phyloP scores from a whole-genome alignment of 2,113 vertebrate species.

The Anseranas semipalmata region DNA sequence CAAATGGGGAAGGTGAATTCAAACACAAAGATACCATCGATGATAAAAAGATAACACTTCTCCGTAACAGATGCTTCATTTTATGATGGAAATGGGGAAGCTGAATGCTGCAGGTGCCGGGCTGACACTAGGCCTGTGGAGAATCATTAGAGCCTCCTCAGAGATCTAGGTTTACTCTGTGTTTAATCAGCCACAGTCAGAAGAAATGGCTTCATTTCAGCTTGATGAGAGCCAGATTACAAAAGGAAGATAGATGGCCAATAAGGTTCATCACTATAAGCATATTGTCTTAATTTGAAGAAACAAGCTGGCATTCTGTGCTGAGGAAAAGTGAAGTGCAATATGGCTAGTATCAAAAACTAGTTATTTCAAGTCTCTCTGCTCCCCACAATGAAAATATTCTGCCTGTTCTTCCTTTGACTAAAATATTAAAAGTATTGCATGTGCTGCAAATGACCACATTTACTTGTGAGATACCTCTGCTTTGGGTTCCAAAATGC shows the following conservation, averaged over 20 bases:
- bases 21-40: constrained; percentile 71
- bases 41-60: constrained; percentile 74
- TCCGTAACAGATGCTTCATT: constrained; percentile 83
- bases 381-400: constrained; percentile 23
- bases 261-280: constrained; percentile 65
- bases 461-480: neutral
- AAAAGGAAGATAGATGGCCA: constrained; percentile 73
- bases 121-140: constrained; percentile 78
- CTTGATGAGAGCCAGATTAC: constrained; percentile 76
- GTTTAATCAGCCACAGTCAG: constrained; percentile 92
- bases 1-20: constrained; percentile 76
- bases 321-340: constrained; percentile 67
- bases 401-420: constrained; percentile 35
- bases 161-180: constrained; percentile 79
- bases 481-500: neutral
- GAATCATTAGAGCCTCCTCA: constrained; percentile 77
- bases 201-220: constrained; percentile 90
- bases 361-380: constrained; percentile 19
- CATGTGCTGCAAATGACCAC: neutral
- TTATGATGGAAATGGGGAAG: constrained; percentile 80
- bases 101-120: constrained; percentile 87
- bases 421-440: constrained; percentile 8
- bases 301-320: constrained; percentile 64
- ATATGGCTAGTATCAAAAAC: constrained; percentile 36
- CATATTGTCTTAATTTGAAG: constrained; percentile 79